Conservation (phyloP, 2,888 invertebrate species). For the Philopedon plagiatum region DNA sequence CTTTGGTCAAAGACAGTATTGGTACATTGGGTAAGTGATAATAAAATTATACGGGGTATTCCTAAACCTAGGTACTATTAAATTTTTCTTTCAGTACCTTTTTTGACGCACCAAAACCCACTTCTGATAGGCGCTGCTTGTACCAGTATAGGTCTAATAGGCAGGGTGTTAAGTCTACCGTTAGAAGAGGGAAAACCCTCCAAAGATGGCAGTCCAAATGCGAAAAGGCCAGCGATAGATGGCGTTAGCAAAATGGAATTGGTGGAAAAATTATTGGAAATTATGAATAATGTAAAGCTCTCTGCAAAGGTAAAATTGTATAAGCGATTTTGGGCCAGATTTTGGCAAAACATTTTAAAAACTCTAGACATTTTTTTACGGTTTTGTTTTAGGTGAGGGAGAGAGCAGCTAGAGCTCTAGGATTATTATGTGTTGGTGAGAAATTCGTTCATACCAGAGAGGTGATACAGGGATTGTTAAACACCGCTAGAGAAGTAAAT, state of each 20-base stretch:
- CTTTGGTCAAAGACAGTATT: conserved; percentile 73
- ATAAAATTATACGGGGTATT: too few relatives aligned
- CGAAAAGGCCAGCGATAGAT: conserved; percentile 64
- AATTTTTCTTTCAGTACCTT: conserved; percentile 72
- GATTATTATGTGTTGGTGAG: conserved; percentile 88
- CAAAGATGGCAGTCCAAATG: conserved; percentile 68
- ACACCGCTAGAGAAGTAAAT: conserved; percentile 83
- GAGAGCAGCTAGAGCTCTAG: conserved; percentile 82
- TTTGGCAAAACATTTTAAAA: neutral
- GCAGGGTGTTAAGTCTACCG: conserved; percentile 58
- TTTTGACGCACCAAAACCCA: conserved; percentile 75
- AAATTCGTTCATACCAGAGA: conserved; percentile 82
- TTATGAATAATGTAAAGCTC: conserved; percentile 80
- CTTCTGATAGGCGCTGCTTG: conserved; percentile 79
- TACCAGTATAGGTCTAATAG: conserved; percentile 76
- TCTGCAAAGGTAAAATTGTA: conserved; percentile 77
- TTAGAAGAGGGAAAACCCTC: conserved; percentile 67
- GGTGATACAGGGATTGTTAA: conserved; percentile 82
- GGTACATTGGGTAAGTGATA: conserved; percentile 49
- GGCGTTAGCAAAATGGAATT: conserved; percentile 77
- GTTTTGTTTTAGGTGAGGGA: conserved; percentile 74
- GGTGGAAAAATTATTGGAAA: conserved; percentile 79
- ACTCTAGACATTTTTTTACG: too few relatives aligned
- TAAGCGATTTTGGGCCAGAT: neutral
- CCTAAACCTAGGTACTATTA: neutral